Percentiles rank a stretch among this genome's conserved stretches.
These are phyloP conservation scores for Polypedilum vanderplanki DNA, from an alignment of 1,140 invertebrate genomes.

Conservation along the genomic window DNA sequence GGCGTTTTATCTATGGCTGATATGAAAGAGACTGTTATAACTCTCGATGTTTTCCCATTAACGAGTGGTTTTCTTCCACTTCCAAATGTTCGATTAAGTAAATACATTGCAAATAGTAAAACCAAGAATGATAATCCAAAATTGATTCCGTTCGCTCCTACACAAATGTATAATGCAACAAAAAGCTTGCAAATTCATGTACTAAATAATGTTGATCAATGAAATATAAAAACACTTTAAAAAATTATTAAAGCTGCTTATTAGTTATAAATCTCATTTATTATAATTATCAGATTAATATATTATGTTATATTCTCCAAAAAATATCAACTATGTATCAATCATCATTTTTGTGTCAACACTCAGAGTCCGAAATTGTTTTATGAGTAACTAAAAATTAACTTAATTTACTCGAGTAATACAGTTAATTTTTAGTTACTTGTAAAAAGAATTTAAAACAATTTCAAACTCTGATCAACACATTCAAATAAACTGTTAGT, in stretches of 20 bases:
- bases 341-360: too few relatives aligned
- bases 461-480: too few relatives aligned
- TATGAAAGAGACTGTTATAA: slow-evolving; percentile 62
- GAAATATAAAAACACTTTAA: slow-evolving; percentile 16
- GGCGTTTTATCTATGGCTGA: slow-evolving; percentile 75
- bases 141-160: slow-evolving; percentile 74
- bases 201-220: slow-evolving; percentile 48
- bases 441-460: too few relatives aligned
- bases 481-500: too few relatives aligned
- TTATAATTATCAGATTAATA: neutral
- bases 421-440: too few relatives aligned
- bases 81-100: slow-evolving; percentile 80
- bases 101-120: slow-evolving; percentile 71
- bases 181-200: slow-evolving; percentile 85
- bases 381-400: too few relatives aligned
- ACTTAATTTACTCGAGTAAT: too few relatives aligned
- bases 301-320: neutral
- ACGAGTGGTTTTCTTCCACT: slow-evolving; percentile 81
- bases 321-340: neutral
- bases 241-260: neutral
- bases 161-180: slow-evolving; percentile 82
- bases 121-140: slow-evolving; percentile 60
- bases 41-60: slow-evolving; percentile 84
- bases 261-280: slow-evolving; percentile 8
- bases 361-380: too few relatives aligned